These are phyloP conservation scores for Euphydryas editha DNA, from an alignment of 2,888 invertebrate genomes.

Conservation along the genomic window DNA sequence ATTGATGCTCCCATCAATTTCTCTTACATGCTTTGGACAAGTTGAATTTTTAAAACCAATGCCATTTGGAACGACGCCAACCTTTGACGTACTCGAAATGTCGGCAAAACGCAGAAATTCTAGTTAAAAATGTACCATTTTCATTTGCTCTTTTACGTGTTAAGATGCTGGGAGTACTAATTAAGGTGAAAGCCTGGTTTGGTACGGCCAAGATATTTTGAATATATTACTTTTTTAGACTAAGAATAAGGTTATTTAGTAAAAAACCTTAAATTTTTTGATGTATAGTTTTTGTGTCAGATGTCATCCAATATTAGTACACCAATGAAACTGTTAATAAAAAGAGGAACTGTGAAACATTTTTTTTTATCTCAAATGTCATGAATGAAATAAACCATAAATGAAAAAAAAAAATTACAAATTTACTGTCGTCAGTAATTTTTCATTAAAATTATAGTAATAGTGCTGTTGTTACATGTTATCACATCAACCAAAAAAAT, in stretches of 20 bases:
- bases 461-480: no score
- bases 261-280: no score
- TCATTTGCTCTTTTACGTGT: slow-evolving; percentile 8
- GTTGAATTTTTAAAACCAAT: slow-evolving; percentile 52
- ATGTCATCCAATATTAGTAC: no score
- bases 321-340: no score
- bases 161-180: slow-evolving; percentile 7
- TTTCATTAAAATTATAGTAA: no score
- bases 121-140: slow-evolving; percentile 6
- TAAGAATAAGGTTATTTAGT: not conserved
- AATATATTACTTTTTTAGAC: not conserved
- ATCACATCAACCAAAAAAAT: no score
- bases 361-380: no score
- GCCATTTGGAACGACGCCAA: slow-evolving; percentile 68
- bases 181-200: slow-evolving; percentile 7
- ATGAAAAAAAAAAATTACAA: no score
- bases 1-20: slow-evolving; percentile 38
- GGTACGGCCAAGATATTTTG: not conserved
- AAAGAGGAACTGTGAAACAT: no score
- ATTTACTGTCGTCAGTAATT: no score
- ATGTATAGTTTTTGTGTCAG: no score
- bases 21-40: slow-evolving; percentile 36
- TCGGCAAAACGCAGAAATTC: slow-evolving; percentile 7
- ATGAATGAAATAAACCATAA: no score
- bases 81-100: slow-evolving; percentile 29